Base-by-base conservation (phyloP, 1,140 invertebrate genomes). In the Lepidostoma basale region DNA sequence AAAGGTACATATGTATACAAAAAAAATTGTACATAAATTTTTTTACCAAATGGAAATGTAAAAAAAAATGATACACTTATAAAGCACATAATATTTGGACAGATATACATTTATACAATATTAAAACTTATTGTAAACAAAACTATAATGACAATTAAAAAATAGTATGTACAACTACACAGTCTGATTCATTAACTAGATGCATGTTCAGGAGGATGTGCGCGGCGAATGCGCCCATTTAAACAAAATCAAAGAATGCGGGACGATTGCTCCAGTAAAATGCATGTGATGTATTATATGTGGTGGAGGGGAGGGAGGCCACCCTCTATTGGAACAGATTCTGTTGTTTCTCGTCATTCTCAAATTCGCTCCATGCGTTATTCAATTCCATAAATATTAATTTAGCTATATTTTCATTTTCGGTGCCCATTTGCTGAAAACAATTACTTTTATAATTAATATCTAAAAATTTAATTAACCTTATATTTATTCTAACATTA, bases 351-450 rank as follows among this genome's bases (percentile, higher is more conserved):
- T 89, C 83, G 79, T 95, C 92, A 75, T 94, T 95, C 81, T 99
- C 97, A 81, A 99, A 99, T 76, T 97, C 93, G 72, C 90, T 91
- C 96, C 97, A 99, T 9, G 97, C 97, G 78, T 98, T 98, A 83
- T 98, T 99, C 69, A 99, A 83, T 84, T 99, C 97, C 88, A 98
- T 97, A 83, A 99, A 99, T 76, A 99, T 97, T 76, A 98, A 80
- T 83, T 97, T 98, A 9, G 98, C 97, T 76, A 99, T 85, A 73
- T 91, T 89, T 81, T 97, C 95, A 76, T 96, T 93, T 28, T 88
- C 86, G 0, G 93, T 95, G 30, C 94, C 94, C 72, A 90, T 87
- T 89, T 95, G 92, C 94, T 96, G 81, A n/a, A 88, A 87, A 71
- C 44, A 56, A 22, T 18, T 3, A 49, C n/a, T n/a, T n/a, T n/a